Evolutionary conservation across 2,888 invertebrate genomes (phyloP), one percentile per base, ranked within the genome.

Genomic region (Spodoptera littoralis): DNA sequence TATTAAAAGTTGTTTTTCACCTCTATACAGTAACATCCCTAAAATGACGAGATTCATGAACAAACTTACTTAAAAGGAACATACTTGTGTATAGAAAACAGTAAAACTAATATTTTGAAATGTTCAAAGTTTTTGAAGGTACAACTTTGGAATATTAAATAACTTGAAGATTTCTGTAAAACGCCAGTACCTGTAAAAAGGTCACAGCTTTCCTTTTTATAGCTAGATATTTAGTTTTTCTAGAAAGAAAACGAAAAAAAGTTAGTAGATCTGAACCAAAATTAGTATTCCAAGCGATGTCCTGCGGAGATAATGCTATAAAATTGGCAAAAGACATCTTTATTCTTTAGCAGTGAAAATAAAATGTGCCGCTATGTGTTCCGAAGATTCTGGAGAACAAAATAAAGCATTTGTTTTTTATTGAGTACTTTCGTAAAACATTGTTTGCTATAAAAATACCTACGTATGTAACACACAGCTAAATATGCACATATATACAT

Each of bases 211-310:
- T 60, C 27, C 27, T 2, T n/a, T 43, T 41, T 41, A 9, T 54
- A 27, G 5, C 45, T 13, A 49, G 5, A 42, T 13, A 49, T 45
- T 11, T 6, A 13, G 18, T 47, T 56, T 65, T 42, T 43, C 27
- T 41, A 53, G 41, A n/a, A 11, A 13, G 3, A 46, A 36, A 52
- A 53, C 59, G 56, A 18, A 4, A 46, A 52, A 53, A 65, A 60
- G 11, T 45, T 60, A 36, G 24, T 43, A 22, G 1, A 6, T 13
- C 27, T 73, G 46, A 67, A 58, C 51, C 52, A 45, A 43, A 62
- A 68, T 68, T 68, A 59, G 55, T 68, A 68, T 71, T 73, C 60
- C 11, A 52, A 3, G 9, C 69, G 24, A 6, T 24, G 45, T 44
- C 36, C 44, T 36, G 22, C 8, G 46, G 24, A 44, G 41, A 55